Evolutionary conservation across 2,797 vertebrate genomes (phyloP).

Genomic region (Furcifer pardalis): DNA sequence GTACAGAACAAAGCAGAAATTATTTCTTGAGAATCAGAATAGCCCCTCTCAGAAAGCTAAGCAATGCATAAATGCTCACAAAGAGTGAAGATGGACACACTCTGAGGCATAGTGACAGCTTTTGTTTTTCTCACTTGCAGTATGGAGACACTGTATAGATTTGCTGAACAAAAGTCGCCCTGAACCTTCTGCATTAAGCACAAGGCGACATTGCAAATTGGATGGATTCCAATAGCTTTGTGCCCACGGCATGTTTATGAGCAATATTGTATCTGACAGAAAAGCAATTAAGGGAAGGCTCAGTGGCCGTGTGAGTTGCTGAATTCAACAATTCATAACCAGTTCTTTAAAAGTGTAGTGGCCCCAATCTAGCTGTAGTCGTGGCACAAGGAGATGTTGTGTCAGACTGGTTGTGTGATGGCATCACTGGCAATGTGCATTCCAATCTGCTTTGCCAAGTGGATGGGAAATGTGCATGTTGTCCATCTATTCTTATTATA

Average conservation of each 20-base stretch:
- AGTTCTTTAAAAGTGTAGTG: conserved; percentile 4
- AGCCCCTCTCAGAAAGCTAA: background rate
- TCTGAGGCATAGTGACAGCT: conserved; percentile 12
- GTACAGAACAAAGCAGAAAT: background rate
- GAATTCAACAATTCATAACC: conserved; percentile 35
- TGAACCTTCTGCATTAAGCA: conserved; percentile 36
- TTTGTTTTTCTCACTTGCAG: background rate
- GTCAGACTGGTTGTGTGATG: background rate
- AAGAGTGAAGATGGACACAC: background rate
- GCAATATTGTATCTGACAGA: conserved; percentile 59
- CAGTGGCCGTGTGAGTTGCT: conserved; percentile 23
- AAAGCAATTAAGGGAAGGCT: conserved; percentile 54
- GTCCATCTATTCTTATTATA: background rate
- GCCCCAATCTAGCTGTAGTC: background rate
- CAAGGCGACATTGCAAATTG: conserved; percentile 21
- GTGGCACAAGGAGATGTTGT: background rate
- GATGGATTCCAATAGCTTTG: conserved; percentile 27
- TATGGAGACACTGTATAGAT: background rate
- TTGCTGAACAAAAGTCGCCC: background rate
- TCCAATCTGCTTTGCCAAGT: background rate
- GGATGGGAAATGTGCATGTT: background rate
- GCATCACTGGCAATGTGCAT: background rate
- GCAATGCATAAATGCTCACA: background rate
- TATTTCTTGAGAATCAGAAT: background rate
- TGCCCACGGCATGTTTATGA: conserved; percentile 38